phyloP scores from a whole-genome alignment of 2,113 vertebrate species.

The Grammomys dolichurus region DNA sequence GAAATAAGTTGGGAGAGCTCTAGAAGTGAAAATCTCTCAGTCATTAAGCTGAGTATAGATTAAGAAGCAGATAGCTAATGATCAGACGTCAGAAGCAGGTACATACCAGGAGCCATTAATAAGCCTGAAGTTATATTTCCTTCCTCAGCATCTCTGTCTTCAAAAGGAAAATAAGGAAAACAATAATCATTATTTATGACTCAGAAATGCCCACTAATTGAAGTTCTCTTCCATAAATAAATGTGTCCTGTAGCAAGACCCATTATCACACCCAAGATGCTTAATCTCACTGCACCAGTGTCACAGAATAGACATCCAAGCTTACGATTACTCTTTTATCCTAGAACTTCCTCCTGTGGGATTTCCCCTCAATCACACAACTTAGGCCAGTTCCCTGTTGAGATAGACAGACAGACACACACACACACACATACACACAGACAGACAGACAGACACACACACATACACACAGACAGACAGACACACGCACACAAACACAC shows the following conservation, averaged over 20 bases:
- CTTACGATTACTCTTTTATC: neutral
- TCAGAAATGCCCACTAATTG: neutral
- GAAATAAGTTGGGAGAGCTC: neutral
- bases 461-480: too few species aligned
- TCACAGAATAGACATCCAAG: neutral
- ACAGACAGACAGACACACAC: too few species aligned
- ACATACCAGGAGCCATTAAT: neutral
- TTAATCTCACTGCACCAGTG: too few species aligned
- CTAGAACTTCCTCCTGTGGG: neutral
- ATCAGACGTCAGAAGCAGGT: neutral
- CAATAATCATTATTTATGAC: neutral
- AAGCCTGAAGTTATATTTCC: slow-evolving; percentile 5
- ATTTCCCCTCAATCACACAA: too few species aligned
- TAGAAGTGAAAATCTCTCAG: neutral
- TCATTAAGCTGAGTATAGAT: neutral
- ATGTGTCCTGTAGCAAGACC: neutral
- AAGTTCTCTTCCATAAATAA: neutral
- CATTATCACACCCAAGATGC: neutral
- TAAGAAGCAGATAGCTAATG: neutral
- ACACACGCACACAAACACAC: too few species aligned
- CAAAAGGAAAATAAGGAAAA: neutral
- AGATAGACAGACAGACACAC: too few species aligned
- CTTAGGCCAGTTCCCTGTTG: neutral
- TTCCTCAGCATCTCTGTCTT: neutral
- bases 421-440: too few species aligned